Evolutionary conservation across 1,140 invertebrate genomes (phyloP), one percentile per base, ranked within the genome.

Genomic region (Aplysia californica): DNA sequence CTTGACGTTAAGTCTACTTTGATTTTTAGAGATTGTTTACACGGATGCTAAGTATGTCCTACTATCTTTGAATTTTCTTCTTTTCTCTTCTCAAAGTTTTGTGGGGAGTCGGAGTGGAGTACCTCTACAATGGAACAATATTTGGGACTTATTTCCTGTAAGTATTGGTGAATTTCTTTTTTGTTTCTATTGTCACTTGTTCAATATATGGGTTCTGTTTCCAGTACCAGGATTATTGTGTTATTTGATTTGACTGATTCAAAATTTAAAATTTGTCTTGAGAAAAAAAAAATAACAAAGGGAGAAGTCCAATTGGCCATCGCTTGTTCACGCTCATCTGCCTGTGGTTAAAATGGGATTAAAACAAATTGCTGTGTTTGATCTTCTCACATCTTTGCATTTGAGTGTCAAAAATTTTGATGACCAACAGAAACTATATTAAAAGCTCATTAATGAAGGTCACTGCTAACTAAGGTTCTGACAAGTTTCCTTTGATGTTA

Each of bases 81-180:
- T 55, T 71, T 71, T 71, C 29, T 31, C 31, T 74, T 44, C 26
- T 39, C 71, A 74, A n/a, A n/a, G 71, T 65, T n/a, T 65, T 74
- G 59, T 74, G 71, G 71, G 71, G 71, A 56, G 71, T 74, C 36
- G 71, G 71, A 35, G 59, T 74, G 21, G 71, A 74, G 31, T 74
- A 64, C 65, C 44, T 65, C 1, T 74, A 36, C 71, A 41, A 74
- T 74, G 71, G 71, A 39, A 29, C 4, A 31, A 39, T 23, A 23
- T 74, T 74, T 74, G 71, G 71, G n/a, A 65, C 65, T 44, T 74
- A 74, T 38, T 74, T 58, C 44, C 35, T 74, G 71, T 74, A 50
- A 74, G 71, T 72, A 21, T 67, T 6, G 15, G 23, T 10, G 26
- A 18, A n/a, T 15, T 10, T 50, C n/a, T n/a, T 50, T 50, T 50